phyloP scores from a whole-genome alignment of 37 sponge, comb jelly and placozoan species.

The Cliona cf. orientalis region DNA sequence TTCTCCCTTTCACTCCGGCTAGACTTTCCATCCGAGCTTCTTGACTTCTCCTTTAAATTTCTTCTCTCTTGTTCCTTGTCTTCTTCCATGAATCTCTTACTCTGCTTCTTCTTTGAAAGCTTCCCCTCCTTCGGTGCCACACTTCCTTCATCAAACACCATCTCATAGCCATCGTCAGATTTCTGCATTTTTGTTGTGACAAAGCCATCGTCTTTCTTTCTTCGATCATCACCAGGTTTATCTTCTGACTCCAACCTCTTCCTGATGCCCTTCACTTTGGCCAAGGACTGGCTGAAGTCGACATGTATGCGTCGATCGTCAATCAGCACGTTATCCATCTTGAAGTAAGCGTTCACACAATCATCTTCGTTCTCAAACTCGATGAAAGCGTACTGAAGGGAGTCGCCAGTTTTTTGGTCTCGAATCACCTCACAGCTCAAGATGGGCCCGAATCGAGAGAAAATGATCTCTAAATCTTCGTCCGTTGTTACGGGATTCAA shows the following conservation, averaged over 20 bases:
- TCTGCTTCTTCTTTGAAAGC: not conserved
- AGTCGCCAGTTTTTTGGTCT: conserved; percentile 96
- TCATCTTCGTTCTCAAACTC: conserved; percentile 96
- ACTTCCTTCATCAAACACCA: conserved; percentile 72
- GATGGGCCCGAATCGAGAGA: conserved; percentile 96
- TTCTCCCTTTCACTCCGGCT: not conserved
- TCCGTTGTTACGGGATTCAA: conserved; percentile 93
- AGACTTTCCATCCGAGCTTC: not conserved
- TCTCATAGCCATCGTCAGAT: conserved; percentile 59
- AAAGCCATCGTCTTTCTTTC: conserved; percentile 35
- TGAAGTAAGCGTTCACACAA: conserved; percentile 97
- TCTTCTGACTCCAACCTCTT: conserved; percentile 30
- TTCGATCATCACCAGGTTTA: not conserved
- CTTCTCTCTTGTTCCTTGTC: too few species aligned
- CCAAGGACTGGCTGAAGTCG: conserved; percentile 97
- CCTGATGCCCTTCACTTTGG: conserved; percentile 78
- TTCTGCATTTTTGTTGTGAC: conserved; percentile 22
- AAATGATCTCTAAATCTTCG: conserved; percentile 97
- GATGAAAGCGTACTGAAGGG: conserved; percentile 97
- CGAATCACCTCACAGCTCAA: conserved; percentile 93
- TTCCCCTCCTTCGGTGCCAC: not conserved
- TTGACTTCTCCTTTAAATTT: too few species aligned
- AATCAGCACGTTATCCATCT: conserved; percentile 99
- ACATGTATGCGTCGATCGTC: conserved; percentile 98
- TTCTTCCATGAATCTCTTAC: not conserved